Evolutionary conservation across 2,797 vertebrate genomes (phyloP).

Genomic region (Karalla daura): DNA sequence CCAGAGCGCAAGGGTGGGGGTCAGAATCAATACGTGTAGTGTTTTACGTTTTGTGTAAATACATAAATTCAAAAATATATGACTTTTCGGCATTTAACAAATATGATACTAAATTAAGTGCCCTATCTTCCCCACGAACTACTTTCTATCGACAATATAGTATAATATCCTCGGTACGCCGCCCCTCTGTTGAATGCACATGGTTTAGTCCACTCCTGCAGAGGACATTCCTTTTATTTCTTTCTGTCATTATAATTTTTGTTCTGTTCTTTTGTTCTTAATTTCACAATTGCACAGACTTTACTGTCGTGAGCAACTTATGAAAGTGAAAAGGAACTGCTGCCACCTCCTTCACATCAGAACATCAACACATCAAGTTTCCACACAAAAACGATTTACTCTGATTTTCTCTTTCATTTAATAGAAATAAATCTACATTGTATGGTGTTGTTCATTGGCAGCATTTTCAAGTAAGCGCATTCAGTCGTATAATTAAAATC

Average conservation of each 20-base stretch:
- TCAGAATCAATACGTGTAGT: no score
- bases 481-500: neutral
- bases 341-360: neutral
- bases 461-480: neutral
- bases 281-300: no score
- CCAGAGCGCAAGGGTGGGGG: no score
- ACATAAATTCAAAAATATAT: no score
- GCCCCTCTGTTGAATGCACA: neutral
- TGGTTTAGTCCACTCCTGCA: conserved; percentile 2
- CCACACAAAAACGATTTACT: neutral
- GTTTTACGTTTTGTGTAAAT: no score
- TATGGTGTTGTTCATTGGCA: neutral
- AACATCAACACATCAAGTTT: no score
- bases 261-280: neutral
- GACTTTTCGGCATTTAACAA: no score
- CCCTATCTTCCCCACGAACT: no score
- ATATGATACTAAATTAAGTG: no score
- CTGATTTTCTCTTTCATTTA: neutral
- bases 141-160: no score
- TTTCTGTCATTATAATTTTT: neutral
- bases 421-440: neutral
- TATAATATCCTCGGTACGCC: accelerated
- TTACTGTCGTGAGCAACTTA: no score
- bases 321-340: no score
- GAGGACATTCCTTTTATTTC: neutral